A percentile compares a stretch with the other conserved stretches of the same genome.
These are phyloP conservation scores for Lichenostomus cassidix DNA, from an alignment of 2,113 vertebrate genomes.

Conservation along the genomic window DNA sequence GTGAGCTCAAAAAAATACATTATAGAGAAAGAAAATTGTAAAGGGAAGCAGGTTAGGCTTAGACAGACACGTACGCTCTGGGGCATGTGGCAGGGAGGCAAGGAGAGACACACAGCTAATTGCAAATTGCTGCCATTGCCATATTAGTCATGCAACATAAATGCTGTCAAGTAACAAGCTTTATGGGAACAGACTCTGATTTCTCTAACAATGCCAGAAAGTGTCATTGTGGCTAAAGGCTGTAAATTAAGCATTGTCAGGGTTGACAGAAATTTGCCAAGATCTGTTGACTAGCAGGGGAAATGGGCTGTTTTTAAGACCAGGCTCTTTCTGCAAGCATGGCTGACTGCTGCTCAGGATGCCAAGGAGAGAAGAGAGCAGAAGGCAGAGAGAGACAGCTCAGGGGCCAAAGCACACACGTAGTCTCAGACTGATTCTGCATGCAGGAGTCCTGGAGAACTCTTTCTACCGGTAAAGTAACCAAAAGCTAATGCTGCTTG, in stretches of 20 bases:
- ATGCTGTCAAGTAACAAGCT: conserved; percentile 20
- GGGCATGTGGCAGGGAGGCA: not conserved
- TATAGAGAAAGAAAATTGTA: not conserved
- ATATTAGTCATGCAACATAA: conserved; percentile 45
- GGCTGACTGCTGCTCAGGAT: not conserved
- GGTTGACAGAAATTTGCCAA: not conserved
- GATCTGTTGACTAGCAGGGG: not conserved
- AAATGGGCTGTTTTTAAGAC: not conserved
- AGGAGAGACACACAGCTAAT: not conserved
- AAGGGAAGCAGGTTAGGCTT: not conserved
- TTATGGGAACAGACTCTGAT: conserved; percentile 30
- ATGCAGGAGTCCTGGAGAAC: not conserved
- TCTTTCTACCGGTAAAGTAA: not conserved
- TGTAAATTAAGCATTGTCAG: not conserved
- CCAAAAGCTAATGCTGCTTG: not conserved
- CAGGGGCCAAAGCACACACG: rapidly evolving
- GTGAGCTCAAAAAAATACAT: not conserved
- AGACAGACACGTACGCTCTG: not conserved
- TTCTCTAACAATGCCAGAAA: conserved; percentile 7
- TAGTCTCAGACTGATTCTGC: not conserved
- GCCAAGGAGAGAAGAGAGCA: not conserved
- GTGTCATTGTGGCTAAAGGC: not conserved
- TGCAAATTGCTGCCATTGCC: conserved; percentile 14
- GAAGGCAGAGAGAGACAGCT: not conserved
- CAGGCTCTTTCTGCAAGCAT: not conserved